Evolutionary conservation across 2,888 invertebrate genomes (phyloP).

Genomic region (Xylophagus ater): DNA sequence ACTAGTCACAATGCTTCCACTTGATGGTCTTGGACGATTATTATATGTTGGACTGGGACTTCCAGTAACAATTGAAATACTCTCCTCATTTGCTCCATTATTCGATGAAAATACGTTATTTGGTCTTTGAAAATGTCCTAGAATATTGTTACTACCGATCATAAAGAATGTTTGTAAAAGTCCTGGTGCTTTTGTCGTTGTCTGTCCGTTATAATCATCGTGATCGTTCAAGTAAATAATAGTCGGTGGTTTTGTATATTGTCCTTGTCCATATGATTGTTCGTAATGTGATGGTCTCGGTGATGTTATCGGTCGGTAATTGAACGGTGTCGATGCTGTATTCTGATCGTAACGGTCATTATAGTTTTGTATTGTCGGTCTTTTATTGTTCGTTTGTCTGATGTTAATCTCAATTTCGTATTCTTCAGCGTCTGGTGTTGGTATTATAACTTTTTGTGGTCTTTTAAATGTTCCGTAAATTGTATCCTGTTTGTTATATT

Average conservation of each 20-base stretch:
- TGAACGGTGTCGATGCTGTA: constrained; percentile 19
- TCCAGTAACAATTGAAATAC: no score
- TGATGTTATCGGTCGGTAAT: constrained; percentile 10
- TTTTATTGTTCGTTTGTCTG: constrained; percentile 30
- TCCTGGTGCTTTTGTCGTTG: constrained; percentile 25
- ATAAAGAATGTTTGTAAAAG: constrained; percentile 30
- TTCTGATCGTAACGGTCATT: constrained; percentile 5
- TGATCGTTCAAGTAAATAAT: constrained; percentile 33
- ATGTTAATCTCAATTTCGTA: constrained; percentile 40
- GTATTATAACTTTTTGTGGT: constrained; percentile 31
- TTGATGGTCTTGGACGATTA: no score
- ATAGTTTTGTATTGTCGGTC: constrained; percentile 6
- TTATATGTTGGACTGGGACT: no score
- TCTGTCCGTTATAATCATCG: constrained; percentile 18
- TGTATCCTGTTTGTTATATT: constrained; percentile 24
- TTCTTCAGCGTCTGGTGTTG: constrained; percentile 28
- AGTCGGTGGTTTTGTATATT: constrained; percentile 32
- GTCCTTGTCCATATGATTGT: constrained; percentile 10
- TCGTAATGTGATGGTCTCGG: constrained; percentile 4
- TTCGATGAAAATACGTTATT: constrained; percentile 9
- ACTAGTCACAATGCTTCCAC: no score
- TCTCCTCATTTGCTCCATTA: no score
- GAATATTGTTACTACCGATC: constrained; percentile 20
- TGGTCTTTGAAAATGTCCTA: constrained; percentile 5
- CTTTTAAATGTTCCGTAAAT: constrained; percentile 8